Conservation (phyloP, 2,888 invertebrate species). For the Aproaerema taeniolella region DNA sequence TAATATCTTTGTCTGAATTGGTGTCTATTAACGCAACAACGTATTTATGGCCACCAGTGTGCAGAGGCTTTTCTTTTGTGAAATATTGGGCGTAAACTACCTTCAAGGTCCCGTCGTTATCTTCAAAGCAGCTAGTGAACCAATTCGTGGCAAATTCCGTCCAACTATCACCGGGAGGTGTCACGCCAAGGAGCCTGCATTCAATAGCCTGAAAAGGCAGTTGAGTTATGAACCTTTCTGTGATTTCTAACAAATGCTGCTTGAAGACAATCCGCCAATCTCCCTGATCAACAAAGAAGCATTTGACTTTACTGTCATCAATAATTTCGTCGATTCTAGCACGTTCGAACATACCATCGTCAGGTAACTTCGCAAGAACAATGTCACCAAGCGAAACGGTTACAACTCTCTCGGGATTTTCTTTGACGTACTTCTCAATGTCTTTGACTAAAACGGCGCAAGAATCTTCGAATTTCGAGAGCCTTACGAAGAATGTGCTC, state of each 20-base stretch:
- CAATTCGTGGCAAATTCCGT: slow-evolving; percentile 68
- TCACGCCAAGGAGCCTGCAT: slow-evolving; percentile 75
- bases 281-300: slow-evolving; percentile 81
- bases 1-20: slow-evolving; percentile 42
- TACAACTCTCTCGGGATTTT: slow-evolving; percentile 28
- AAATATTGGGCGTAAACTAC: slow-evolving; percentile 58
- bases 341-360: slow-evolving; percentile 56
- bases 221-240: slow-evolving; percentile 61
- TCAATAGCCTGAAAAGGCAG: slow-evolving; percentile 82
- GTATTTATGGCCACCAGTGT: slow-evolving; percentile 65
- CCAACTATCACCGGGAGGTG: slow-evolving; percentile 67
- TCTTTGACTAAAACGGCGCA: slow-evolving; percentile 51
- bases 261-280: slow-evolving; percentile 63
- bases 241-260: slow-evolving; percentile 61
- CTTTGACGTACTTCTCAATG: slow-evolving; percentile 47
- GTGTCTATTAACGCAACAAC: slow-evolving; percentile 69
- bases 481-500: slow-evolving; percentile 65
- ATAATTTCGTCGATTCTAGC: slow-evolving; percentile 56
- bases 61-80: slow-evolving; percentile 45
- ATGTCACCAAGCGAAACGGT: slow-evolving; percentile 63
- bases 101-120: slow-evolving; percentile 48
- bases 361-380: slow-evolving; percentile 69
- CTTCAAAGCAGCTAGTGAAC: slow-evolving; percentile 62
- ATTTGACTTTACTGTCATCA: slow-evolving; percentile 55
- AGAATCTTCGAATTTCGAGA: slow-evolving; percentile 60